Base-by-base conservation (phyloP, 2,113 vertebrate species). In the Oostethus manadensis region DNA sequence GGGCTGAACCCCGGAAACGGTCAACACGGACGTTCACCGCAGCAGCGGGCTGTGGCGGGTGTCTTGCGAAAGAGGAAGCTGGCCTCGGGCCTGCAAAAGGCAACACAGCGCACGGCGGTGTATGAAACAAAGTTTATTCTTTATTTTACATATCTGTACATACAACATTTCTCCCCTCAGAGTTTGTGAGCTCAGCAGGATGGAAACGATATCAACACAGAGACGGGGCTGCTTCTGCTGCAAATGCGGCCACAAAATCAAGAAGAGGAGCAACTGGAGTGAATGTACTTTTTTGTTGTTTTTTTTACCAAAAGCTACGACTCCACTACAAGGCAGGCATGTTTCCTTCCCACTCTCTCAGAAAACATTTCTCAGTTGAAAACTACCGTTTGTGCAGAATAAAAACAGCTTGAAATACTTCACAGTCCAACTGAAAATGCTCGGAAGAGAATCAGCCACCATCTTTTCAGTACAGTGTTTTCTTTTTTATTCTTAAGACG, bases 81-180 rank as follows among this genome's bases (percentile, higher is more conserved):
- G 6, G 29, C 42, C 43, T 38, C n/a, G 8, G 10, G 18, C 10
- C 6, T 3, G 9, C 10, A 53, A 72, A 46, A 73, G 13, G 70
- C 5, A 20, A n/a, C 61, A 59, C 73, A 18, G 16, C 71, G 79
- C 80, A 86, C 85, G 4, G 33, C 82, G 59, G 75, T 88, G 74
- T 99, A 98, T 89, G 93, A 99, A 99, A 98, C 93, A 97, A 98
- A 88, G 90, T 95, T 95, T 93, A 91, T 92, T 91, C 87, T 88
- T 98, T 96, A 97, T 98, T 97, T 98, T 97, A 98, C 94, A 98
- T 95, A 93, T 98, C 94, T 99, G 87, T 99, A 99, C 95, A 97
- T 93, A 94, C 95, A 88, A 93, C 93, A 93, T 91, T 89, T 90
- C 91, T 55, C 87, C 86, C 86, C 87, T 89, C 87, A 92, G 90